Percentiles rank a stretch among this genome's conserved stretches.
Conservation (phyloP, 2,113 vertebrate genomes). For the Datnioides undecimradiatus region DNA sequence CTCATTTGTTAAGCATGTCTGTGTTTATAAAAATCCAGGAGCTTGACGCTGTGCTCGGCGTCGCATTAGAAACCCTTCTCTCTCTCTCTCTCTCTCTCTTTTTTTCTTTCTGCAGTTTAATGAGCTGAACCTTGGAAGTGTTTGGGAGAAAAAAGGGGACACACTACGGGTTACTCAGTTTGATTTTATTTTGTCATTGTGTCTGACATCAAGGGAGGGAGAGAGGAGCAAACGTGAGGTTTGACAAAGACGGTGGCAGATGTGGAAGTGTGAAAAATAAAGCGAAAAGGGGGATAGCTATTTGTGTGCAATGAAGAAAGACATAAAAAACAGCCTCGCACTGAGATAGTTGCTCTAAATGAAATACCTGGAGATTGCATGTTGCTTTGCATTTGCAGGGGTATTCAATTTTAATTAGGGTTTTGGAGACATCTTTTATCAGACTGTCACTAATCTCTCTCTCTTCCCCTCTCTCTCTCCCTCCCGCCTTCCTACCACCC, state of each 20-base stretch:
- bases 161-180: constrained; percentile 65
- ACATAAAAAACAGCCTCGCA: constrained; percentile 74
- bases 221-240: constrained; percentile 60
- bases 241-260: constrained; percentile 68
- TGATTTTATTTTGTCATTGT: constrained; percentile 72
- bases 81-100: too few species aligned
- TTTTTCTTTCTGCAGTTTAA: constrained; percentile 58
- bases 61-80: constrained; percentile 48
- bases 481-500: background rate
- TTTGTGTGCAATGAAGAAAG: constrained; percentile 78
- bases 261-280: constrained; percentile 75
- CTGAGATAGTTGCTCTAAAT: constrained; percentile 81
- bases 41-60: constrained; percentile 46
- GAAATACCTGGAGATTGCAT: constrained; percentile 85
- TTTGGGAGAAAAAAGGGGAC: constrained; percentile 42
- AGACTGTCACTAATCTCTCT: constrained; percentile 83
- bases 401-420: constrained; percentile 87
- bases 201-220: constrained; percentile 66
- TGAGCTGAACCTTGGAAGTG: constrained; percentile 65
- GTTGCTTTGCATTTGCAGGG: constrained; percentile 79
- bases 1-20: constrained; percentile 26
- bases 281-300: constrained; percentile 69
- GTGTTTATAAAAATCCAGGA: constrained; percentile 43
- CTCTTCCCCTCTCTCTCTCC: background rate
- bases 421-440: constrained; percentile 86